Conservation (phyloP, 2,797 vertebrate species). For the Smutsia gigantea region DNA sequence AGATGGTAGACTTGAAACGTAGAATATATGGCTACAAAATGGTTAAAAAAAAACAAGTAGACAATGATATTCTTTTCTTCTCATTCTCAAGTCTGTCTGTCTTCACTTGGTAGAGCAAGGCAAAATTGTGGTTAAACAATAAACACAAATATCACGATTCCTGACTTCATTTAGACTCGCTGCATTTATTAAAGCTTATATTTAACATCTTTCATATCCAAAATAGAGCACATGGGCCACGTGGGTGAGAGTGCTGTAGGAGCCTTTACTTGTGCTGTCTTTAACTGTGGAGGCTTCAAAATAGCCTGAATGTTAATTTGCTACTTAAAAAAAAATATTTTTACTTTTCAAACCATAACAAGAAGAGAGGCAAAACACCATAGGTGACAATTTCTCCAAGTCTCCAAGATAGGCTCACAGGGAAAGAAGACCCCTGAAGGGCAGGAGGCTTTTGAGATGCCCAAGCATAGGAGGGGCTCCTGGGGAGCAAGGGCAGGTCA, state of each 20-base stretch:
- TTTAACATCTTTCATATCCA: constrained; percentile 55
- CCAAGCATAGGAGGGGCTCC: fast-evolving
- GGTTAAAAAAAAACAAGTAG: not conserved
- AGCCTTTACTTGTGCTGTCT: constrained; percentile 34
- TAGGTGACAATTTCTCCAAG: not conserved
- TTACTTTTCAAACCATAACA: not conserved
- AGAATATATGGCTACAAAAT: not conserved
- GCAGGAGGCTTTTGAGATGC: not conserved
- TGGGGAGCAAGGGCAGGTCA: no score
- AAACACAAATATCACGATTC: constrained; percentile 6
- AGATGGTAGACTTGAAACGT: not conserved
- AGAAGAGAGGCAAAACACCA: not conserved
- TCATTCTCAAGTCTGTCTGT: not conserved
- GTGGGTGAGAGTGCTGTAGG: constrained; percentile 61
- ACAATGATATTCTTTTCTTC: not conserved
- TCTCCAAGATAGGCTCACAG: not conserved
- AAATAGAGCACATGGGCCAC: constrained; percentile 55
- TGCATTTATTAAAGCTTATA: constrained; percentile 67
- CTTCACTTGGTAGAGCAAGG: not conserved
- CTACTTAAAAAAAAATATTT: not conserved
- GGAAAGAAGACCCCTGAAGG: not conserved
- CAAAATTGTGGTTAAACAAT: constrained; percentile 37
- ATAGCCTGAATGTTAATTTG: constrained; percentile 57
- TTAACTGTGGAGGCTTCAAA: constrained; percentile 62
- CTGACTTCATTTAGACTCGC: constrained; percentile 22